Evolutionary conservation across 2,888 invertebrate species (phyloP).

Genomic region (Tolmerus cingulatus): DNA sequence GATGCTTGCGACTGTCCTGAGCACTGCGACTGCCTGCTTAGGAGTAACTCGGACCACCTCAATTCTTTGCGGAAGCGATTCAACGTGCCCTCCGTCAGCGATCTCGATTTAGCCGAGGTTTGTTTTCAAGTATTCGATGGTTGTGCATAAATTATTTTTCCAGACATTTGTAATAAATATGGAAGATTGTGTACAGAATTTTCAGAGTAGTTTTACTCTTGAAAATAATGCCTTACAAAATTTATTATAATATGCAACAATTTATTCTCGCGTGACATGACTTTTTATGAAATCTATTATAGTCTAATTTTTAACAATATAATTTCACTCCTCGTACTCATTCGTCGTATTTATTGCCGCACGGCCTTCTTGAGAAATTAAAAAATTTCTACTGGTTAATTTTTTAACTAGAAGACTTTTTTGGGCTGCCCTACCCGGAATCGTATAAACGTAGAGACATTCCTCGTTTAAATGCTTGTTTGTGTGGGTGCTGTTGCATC

Average conservation of each 20-base stretch:
- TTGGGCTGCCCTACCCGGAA: background rate
- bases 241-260: too few relatives aligned
- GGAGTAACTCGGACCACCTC: constrained; percentile 58
- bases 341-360: too few relatives aligned
- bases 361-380: background rate
- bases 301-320: too few relatives aligned
- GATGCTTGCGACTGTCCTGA: constrained; percentile 65
- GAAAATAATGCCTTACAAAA: too few relatives aligned
- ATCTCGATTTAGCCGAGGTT: constrained; percentile 74
- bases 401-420: background rate
- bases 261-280: too few relatives aligned
- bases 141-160: background rate
- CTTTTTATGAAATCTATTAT: too few relatives aligned
- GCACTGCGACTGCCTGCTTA: constrained; percentile 64
- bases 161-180: background rate
- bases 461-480: background rate
- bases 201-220: too few relatives aligned
- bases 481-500: background rate
- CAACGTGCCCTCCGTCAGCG: constrained; percentile 69
- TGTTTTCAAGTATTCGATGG: constrained; percentile 63
- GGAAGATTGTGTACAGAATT: background rate
- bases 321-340: too few relatives aligned
- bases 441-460: background rate
- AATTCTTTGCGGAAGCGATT: constrained; percentile 62
- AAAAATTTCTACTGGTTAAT: background rate